Conservation (phyloP, 2,113 vertebrate species). For the Chaetodon auriga region DNA sequence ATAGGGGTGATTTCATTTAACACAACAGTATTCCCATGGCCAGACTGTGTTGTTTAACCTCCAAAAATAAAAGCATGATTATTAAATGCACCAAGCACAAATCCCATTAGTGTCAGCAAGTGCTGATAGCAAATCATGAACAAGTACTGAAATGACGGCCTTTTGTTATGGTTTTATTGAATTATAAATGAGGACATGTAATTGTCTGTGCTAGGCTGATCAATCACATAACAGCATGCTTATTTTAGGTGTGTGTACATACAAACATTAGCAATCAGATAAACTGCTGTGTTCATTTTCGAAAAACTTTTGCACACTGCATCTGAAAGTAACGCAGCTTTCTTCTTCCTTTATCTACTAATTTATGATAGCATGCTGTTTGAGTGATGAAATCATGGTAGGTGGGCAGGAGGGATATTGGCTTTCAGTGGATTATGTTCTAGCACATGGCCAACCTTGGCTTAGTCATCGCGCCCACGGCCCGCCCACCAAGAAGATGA, state of each 20-base stretch:
- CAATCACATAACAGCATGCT: background rate
- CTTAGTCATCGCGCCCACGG: constrained; percentile 82
- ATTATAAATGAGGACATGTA: background rate
- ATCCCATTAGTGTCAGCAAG: constrained; percentile 11
- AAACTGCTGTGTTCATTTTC: background rate
- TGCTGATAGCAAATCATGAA: constrained; percentile 15
- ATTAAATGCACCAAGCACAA: constrained; percentile 37
- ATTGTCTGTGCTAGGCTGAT: background rate
- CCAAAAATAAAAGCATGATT: constrained; percentile 40
- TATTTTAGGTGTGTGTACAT: background rate
- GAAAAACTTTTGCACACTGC: constrained; percentile 16
- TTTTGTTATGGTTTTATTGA: constrained; percentile 7
- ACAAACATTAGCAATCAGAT: background rate
- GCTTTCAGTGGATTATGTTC: constrained; percentile 80
- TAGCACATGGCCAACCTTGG: constrained; percentile 79
- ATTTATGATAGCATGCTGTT: constrained; percentile 70
- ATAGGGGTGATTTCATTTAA: constrained; percentile 46
- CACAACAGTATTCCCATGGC: constrained; percentile 26
- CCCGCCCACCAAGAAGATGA: constrained; percentile 76
- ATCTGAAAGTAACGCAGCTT: constrained; percentile 39
- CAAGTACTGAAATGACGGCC: constrained; percentile 9
- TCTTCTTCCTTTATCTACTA: constrained; percentile 55
- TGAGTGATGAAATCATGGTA: constrained; percentile 76
- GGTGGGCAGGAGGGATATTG: constrained; percentile 79
- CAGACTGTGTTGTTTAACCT: constrained; percentile 13